Base-by-base conservation (phyloP, 2,113 vertebrate species). In the Scomber colias region DNA sequence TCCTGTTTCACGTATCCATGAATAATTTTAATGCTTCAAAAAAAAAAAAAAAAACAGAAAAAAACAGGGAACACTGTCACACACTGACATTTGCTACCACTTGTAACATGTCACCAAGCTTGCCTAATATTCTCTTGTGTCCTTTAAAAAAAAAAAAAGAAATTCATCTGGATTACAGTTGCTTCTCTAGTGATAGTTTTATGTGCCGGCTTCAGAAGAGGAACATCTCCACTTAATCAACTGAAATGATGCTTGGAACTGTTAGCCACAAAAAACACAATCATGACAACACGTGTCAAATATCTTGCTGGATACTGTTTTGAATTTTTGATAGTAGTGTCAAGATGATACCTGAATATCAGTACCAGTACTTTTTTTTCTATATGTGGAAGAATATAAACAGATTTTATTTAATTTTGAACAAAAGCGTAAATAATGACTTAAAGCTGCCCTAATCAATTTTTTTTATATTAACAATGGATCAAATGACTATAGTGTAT, bases 31-130 rank as follows among this genome's bases (percentile, higher is more conserved):
- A 57, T 27, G 8, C 51, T 71, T 15, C 50, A 27, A 48, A 61
- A 27, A 27, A 27, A 1, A 27, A 27, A 27, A 27, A 2, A 27
- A 27, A 27, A 27, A 27, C 24, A 27, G 24, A 27, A 27, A 27
- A 27, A 27, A 75, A 64, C 50, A 55, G 49, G 19, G 40, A 2
- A 50, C 53, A 57, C 24, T 27, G 24, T 27, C 24, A 27, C 61
- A 61, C 27, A 15, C 53, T 60, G n/a, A 61, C 35, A 68, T 60
- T 56, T 55, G 14, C 65, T 49, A 46, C 50, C 57, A 40, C 61
- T 40, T 8, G 11, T 46, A 50, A 67, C 49, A 40, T 82, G 21
- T 65, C 67, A 75, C 78, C 71, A 81, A 64, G 57, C 64, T 65
- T 27, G 7, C 13, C 35, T 64, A 81, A 59, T 71, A 66, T 75